Evolutionary conservation across 2,113 vertebrate species (phyloP), one percentile per base, ranked within the genome.

Genomic region (Abramis brama): DNA sequence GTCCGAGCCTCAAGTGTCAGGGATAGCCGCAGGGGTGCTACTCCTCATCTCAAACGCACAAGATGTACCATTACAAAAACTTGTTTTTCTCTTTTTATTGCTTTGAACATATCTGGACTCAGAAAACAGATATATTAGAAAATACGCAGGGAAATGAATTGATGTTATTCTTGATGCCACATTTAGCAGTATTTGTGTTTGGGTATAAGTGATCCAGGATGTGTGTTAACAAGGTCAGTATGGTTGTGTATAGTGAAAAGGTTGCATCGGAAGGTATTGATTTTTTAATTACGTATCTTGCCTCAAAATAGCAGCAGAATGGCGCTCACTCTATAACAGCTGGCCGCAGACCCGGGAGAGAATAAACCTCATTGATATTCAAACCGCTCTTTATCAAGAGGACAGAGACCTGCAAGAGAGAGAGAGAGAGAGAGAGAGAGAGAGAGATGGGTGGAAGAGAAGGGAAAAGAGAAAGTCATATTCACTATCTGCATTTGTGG

Each of bases 291-390:
- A 91, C 27, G 19, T 17, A 59, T 83, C 50, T 47, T 30, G 25
- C 75, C 57, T 76, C 60, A 60, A 66, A 87, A 82, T 82, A 87
- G 71, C 86, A 83, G 79, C 79, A 75, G 71, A 89, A 84, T 66
- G 71, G 83, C 64, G 39, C 60, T 82, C 23, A 68, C 87, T 89
- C 85, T 86, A 64, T 88, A 86, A 88, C 86, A 83, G 85, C 85
- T 86, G 85, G 27, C 78, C 6, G 57, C 60, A 84, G 87, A 79
- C 85, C 55, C 84, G 82, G 73, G 84, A 86, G 81, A 87, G 78
- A 86, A 91, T 81, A 88, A 90, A 84, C 84, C 85, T 88, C 90
- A 89, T 90, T 91, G 86, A 89, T 89, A 89, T 90, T 90, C 90
- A 90, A 87, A 89, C 90, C 79, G 55, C 84, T 73, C 79, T 88